A percentile compares a stretch with the other conserved stretches of the same genome.
phyloP scores from a whole-genome alignment of 2,888 invertebrate species.

The Lycophotia porphyrea region DNA sequence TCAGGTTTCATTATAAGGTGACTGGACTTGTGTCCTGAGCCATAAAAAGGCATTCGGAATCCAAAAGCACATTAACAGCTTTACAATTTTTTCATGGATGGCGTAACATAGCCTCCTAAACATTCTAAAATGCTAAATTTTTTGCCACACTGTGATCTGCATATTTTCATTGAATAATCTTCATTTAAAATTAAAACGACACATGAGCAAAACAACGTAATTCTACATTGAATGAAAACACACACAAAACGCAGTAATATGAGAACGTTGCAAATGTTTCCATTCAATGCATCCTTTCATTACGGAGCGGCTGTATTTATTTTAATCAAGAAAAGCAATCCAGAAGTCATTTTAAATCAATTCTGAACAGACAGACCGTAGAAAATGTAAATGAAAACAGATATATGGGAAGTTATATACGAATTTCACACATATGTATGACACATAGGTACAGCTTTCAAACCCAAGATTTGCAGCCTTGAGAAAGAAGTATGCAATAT shows the following conservation, averaged over 20 bases:
- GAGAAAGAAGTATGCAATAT: neutral
- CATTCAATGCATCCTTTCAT: conserved; percentile 46
- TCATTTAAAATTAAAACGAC: conserved; percentile 7
- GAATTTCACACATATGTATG: neutral
- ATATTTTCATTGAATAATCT: neutral
- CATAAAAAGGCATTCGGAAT: neutral
- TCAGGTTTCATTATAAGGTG: conserved; percentile 6
- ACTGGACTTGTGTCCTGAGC: conserved; percentile 1
- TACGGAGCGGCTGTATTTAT: conserved; percentile 28
- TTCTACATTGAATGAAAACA: conserved; percentile 19
- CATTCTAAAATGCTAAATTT: neutral
- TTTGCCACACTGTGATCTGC: no score
- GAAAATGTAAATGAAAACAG: conserved; percentile 35
- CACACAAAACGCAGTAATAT: conserved; percentile 9
- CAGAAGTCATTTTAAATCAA: conserved; percentile 34
- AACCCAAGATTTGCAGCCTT: conserved; percentile 1
- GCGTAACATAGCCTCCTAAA: neutral
- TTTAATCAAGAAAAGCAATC: conserved; percentile 36
- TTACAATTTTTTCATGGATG: neutral
- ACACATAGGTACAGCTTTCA: conserved; percentile 13
- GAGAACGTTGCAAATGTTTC: conserved; percentile 30
- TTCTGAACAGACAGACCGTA: conserved; percentile 26
- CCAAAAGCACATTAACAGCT: neutral
- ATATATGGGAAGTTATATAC: conserved; percentile 13
- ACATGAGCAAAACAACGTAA: conserved; percentile 24